These are phyloP conservation scores for Xanthorhoe spadicearia DNA, from an alignment of 2,888 invertebrate species.

Conservation along the genomic window DNA sequence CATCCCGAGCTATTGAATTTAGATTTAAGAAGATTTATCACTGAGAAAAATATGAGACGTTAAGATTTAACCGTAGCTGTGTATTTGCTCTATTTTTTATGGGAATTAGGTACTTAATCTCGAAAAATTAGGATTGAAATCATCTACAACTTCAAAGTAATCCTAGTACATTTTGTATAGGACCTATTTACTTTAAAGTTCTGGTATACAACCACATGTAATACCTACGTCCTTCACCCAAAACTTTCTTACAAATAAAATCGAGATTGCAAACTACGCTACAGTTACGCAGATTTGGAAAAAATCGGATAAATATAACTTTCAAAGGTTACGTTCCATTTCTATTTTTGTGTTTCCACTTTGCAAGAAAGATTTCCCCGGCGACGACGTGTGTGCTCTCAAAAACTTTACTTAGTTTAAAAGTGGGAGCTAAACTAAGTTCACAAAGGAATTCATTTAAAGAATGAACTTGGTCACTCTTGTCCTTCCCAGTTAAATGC, in stretches of 20 bases:
- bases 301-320: constrained; percentile 35
- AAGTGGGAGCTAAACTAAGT: constrained; percentile 18
- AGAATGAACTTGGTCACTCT: constrained; percentile 9
- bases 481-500: neutral
- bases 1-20: too few species aligned
- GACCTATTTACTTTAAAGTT: too few species aligned
- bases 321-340: constrained; percentile 33
- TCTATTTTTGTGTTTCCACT: constrained; percentile 41
- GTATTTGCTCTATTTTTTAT: too few species aligned
- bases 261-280: constrained; percentile 13
- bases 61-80: too few species aligned
- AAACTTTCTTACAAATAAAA: neutral
- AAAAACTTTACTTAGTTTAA: constrained; percentile 23
- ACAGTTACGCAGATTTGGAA: constrained; percentile 32
- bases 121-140: too few species aligned
- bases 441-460: constrained; percentile 16
- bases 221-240: neutral
- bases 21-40: too few species aligned
- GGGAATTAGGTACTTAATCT: too few species aligned
- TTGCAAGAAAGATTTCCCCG: constrained; percentile 37
- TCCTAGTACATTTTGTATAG: too few species aligned
- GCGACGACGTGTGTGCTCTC: constrained; percentile 27
- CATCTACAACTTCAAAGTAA: too few species aligned
- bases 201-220: too few species aligned
- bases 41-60: too few species aligned